These are phyloP conservation scores for Chlamydotis undulata DNA, from an alignment of 2,113 vertebrate species.

Conservation along the genomic window DNA sequence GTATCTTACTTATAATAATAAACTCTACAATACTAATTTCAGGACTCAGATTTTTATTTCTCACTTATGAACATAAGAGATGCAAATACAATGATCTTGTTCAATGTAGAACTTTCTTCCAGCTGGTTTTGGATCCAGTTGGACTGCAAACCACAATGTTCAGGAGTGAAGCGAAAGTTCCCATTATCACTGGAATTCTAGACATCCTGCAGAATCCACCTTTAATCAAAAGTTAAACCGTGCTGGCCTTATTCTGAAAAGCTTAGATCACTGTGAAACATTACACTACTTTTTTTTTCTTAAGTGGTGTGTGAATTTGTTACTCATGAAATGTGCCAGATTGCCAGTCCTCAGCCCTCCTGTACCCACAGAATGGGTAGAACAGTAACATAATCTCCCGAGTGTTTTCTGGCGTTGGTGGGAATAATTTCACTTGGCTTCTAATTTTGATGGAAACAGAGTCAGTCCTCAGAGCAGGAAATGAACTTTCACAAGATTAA, in stretches of 20 bases:
- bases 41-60: neutral
- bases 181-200: neutral
- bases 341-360: constrained; percentile 28
- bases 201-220: neutral
- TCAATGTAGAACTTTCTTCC: neutral
- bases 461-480: neutral
- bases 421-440: constrained; percentile 38
- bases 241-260: neutral
- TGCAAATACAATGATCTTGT: neutral
- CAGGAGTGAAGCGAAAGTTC: neutral
- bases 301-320: constrained; percentile 9
- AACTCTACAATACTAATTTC: neutral
- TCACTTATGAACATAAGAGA: neutral
- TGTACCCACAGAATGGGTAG: constrained; percentile 1
- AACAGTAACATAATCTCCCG: constrained; percentile 14
- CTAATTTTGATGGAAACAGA: constrained; percentile 29
- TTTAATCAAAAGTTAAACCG: constrained; percentile 8
- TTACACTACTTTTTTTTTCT: neutral
- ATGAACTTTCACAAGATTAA: neutral
- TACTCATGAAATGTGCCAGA: constrained; percentile 10
- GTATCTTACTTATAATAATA: neutral
- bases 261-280: neutral
- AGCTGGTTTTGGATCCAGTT: neutral
- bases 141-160: neutral
- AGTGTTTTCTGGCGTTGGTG: constrained; percentile 13